A percentile compares a stretch with the other conserved stretches of the same genome.
Evolutionary conservation across 1,140 invertebrate genomes (phyloP).

Genomic region (Geopemphigus sp.): DNA sequence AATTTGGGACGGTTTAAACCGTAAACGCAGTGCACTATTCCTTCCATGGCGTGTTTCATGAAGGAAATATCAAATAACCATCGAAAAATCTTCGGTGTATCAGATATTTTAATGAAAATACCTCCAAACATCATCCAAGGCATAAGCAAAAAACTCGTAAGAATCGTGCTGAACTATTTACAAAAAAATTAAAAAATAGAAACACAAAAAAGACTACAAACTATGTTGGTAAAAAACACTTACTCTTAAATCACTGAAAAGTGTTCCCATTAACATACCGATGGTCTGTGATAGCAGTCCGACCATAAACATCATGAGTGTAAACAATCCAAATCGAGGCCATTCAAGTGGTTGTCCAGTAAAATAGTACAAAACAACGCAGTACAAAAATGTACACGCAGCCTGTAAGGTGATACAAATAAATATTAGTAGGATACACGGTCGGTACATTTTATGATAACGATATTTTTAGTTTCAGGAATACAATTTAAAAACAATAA

Average conservation of each 20-base stretch:
- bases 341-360: conserved; percentile 87
- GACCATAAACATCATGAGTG: conserved; percentile 81
- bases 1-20: conserved; percentile 69
- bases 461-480: no score
- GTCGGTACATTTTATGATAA: background rate
- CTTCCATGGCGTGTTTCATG: conserved; percentile 73
- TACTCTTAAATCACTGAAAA: conserved; percentile 76
- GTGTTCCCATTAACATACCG: conserved; percentile 88
- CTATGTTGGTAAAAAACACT: conserved; percentile 50
- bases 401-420: conserved; percentile 60
- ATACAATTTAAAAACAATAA: no score
- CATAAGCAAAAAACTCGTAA: conserved; percentile 79
- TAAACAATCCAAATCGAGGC: conserved; percentile 81
- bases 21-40: conserved; percentile 69
- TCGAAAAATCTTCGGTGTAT: conserved; percentile 73
- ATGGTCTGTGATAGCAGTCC: conserved; percentile 89
- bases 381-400: conserved; percentile 84
- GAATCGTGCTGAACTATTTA: conserved; percentile 74
- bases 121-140: conserved; percentile 86
- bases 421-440: background rate
- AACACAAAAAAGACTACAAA: background rate
- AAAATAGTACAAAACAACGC: conserved; percentile 92
- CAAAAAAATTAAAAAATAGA: conserved; percentile 45
- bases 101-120: conserved; percentile 82
- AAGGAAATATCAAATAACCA: conserved; percentile 88